Percentiles rank a stretch among this genome's conserved stretches.
Evolutionary conservation across 1,140 invertebrate genomes (phyloP).

Genomic region (Galendromus occidentalis): DNA sequence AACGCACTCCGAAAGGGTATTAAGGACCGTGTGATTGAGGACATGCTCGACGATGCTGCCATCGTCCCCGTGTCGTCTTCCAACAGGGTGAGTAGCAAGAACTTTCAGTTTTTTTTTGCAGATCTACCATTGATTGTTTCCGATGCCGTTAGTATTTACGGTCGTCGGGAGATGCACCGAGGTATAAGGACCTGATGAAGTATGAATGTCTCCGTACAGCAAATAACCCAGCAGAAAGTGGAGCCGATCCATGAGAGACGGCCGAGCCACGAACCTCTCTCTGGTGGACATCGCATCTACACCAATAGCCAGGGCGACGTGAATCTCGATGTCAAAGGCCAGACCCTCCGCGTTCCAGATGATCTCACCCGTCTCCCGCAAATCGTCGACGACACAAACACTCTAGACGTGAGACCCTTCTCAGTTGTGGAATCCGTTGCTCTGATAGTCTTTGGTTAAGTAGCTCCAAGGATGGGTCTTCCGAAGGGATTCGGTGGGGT

Average conservation of each 20-base stretch:
- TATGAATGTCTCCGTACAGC: neutral
- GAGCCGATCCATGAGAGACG: conserved; percentile 1
- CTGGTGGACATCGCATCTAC: neutral
- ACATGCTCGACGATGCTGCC: neutral
- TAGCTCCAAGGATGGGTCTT: no score
- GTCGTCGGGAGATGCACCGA: no score
- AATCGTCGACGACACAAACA: neutral
- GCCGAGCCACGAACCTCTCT: neutral
- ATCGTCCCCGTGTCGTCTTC: neutral
- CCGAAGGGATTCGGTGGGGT: no score
- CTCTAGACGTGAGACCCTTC: neutral
- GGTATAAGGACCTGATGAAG: no score
- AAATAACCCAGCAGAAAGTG: neutral
- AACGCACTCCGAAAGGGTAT: neutral
- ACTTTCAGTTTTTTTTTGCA: no score
- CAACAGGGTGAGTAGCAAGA: neutral
- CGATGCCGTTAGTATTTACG: no score
- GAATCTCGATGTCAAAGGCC: neutral
- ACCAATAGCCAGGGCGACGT: neutral
- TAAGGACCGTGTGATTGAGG: neutral
- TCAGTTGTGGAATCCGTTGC: neutral
- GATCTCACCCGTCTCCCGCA: conserved; percentile 1
- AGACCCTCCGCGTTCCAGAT: neutral
- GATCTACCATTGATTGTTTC: no score
- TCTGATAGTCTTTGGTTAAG: neutral